Conservation (phyloP, 2,113 vertebrate genomes). For the Forbesichthys agassizii region DNA sequence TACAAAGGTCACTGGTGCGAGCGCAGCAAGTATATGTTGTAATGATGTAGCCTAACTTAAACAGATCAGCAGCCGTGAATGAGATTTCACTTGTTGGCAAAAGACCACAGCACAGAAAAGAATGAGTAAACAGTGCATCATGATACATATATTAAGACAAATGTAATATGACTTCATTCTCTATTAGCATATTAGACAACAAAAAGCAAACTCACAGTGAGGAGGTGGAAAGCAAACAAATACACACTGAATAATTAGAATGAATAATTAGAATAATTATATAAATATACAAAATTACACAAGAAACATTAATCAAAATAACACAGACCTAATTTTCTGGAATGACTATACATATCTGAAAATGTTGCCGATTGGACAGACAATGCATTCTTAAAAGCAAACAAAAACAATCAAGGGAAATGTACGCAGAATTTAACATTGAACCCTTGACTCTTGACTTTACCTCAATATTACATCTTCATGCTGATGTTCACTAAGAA, state of each 20-base stretch:
- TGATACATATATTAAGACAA: background rate
- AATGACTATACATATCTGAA: slow-evolving; percentile 21
- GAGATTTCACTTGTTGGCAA: background rate
- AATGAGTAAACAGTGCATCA: background rate
- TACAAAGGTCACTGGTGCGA: background rate
- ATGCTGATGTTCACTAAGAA: too few species aligned
- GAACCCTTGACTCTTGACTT: too few species aligned
- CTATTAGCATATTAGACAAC: background rate
- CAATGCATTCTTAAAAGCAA: slow-evolving; percentile 21
- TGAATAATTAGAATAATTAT: slow-evolving; percentile 61
- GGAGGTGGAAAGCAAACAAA: background rate
- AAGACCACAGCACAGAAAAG: background rate
- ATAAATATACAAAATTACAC: slow-evolving; percentile 32
- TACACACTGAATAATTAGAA: slow-evolving; percentile 23
- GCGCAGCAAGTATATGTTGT: background rate
- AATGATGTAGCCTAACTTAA: background rate
- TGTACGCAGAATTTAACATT: too few species aligned
- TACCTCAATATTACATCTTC: too few species aligned
- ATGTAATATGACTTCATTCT: background rate
- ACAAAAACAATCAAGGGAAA: background rate
- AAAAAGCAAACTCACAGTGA: slow-evolving; percentile 4
- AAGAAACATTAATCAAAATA: slow-evolving; percentile 20
- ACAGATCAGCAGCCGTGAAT: slow-evolving; percentile 3
- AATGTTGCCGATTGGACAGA: slow-evolving; percentile 4
- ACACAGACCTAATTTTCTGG: slow-evolving; percentile 12